phyloP scores from a whole-genome alignment of 1,140 invertebrate species.

The Pararge aegeria region DNA sequence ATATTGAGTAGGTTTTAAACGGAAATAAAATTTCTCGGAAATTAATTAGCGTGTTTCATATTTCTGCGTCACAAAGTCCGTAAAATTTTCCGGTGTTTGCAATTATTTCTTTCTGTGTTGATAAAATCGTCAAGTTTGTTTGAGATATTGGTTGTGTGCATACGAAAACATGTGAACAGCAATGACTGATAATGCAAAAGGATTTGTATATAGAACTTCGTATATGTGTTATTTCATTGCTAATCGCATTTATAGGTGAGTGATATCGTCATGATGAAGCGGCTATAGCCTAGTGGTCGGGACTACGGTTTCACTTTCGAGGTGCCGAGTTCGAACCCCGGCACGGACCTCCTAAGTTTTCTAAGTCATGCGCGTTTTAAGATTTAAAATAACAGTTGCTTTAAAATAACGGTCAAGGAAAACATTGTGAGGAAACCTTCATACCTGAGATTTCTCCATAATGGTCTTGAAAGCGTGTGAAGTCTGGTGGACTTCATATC shows the following conservation, averaged over 20 bases:
- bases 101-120: slow-evolving; percentile 18
- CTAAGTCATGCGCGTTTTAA: too few species aligned
- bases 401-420: too few species aligned
- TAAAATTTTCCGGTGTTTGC: slow-evolving; percentile 36
- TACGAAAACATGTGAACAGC: slow-evolving; percentile 2
- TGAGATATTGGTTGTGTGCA: neutral
- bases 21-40: slow-evolving; percentile 34
- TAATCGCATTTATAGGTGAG: slow-evolving; percentile 29
- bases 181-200: slow-evolving; percentile 27
- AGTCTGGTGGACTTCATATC: too few species aligned
- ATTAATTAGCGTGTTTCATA: slow-evolving; percentile 28
- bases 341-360: too few species aligned
- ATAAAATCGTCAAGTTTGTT: slow-evolving; percentile 4
- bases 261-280: neutral
- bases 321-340: too few species aligned
- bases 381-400: too few species aligned
- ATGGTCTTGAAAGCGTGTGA: too few species aligned
- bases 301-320: too few species aligned
- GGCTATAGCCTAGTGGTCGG: too few species aligned
- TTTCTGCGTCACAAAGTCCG: neutral
- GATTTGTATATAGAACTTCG: slow-evolving; percentile 12
- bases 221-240: slow-evolving; percentile 20
- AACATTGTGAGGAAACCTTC: too few species aligned
- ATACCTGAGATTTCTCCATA: too few species aligned
- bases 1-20: slow-evolving; percentile 20